Conservation (phyloP, 2,113 vertebrate genomes). For the Sylvicapra grimmia region DNA sequence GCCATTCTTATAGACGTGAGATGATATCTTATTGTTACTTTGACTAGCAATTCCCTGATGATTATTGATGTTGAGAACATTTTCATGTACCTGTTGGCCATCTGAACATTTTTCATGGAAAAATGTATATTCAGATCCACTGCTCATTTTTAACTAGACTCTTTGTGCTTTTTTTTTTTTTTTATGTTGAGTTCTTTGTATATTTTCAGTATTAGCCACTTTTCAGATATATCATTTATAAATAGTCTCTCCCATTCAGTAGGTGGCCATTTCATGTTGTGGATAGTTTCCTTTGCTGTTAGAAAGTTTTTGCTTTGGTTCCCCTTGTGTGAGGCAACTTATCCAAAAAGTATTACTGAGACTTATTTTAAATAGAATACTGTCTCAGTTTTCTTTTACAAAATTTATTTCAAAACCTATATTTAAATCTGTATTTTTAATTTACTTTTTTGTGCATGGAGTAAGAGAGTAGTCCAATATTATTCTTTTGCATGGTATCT, state of each 20-base stretch:
- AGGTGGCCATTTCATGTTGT: not conserved
- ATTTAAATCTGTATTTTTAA: not conserved
- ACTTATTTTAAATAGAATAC: not conserved
- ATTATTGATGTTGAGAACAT: not conserved
- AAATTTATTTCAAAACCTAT: not conserved
- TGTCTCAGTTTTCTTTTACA: not conserved
- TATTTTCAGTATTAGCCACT: not conserved
- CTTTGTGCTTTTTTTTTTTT: not conserved
- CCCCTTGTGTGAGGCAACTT: fast-evolving
- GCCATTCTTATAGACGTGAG: not conserved
- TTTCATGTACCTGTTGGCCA: not conserved
- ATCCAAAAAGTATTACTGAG: not conserved
- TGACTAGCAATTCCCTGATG: not conserved
- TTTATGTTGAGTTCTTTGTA: not conserved
- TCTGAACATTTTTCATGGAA: not conserved
- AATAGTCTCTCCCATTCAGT: not conserved
- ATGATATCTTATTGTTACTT: not conserved
- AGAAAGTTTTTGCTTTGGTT: not conserved
- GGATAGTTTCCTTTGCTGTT: not conserved
- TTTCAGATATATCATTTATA: not conserved
- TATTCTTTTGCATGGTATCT: not conserved
- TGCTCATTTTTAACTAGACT: not conserved
- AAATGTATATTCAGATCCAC: not conserved
- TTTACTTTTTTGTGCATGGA: not conserved
- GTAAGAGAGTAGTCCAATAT: not conserved